phyloP scores from a whole-genome alignment of 2,797 vertebrate species.

The Phylloscopus collybita region DNA sequence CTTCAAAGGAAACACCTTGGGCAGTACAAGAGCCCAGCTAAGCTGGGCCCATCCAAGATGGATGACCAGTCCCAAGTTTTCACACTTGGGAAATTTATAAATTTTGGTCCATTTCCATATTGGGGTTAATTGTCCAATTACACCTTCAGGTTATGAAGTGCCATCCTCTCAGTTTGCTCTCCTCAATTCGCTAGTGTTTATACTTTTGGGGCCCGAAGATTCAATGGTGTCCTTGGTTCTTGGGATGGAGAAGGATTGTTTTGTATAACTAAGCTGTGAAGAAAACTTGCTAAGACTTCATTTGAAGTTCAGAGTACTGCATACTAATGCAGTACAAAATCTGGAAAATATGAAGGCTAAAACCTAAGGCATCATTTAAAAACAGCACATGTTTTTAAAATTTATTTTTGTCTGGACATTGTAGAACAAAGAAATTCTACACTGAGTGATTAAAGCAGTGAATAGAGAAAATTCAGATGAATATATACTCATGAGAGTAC shows the following conservation, averaged over 20 bases:
- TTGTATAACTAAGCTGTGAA: neutral
- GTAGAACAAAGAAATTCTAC: neutral
- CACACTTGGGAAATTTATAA: neutral
- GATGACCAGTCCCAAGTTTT: neutral
- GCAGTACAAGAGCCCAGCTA: neutral
- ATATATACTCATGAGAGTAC: neutral
- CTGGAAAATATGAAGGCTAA: neutral
- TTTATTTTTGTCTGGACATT: neutral
- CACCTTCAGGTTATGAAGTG: neutral
- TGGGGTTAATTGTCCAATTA: neutral
- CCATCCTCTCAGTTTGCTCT: neutral
- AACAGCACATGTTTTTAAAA: neutral
- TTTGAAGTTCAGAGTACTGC: neutral
- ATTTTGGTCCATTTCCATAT: neutral
- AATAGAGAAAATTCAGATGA: neutral
- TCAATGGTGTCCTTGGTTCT: neutral
- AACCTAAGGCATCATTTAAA: neutral
- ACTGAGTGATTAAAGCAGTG: neutral
- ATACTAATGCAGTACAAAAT: neutral
- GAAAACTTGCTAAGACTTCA: neutral
- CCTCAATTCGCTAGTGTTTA: neutral
- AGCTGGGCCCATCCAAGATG: neutral
- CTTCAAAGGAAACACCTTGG: neutral
- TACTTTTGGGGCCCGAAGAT: neutral
- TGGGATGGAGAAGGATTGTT: neutral